Conservation (phyloP, 2,113 vertebrate genomes). For the Ceyx margarethae region DNA sequence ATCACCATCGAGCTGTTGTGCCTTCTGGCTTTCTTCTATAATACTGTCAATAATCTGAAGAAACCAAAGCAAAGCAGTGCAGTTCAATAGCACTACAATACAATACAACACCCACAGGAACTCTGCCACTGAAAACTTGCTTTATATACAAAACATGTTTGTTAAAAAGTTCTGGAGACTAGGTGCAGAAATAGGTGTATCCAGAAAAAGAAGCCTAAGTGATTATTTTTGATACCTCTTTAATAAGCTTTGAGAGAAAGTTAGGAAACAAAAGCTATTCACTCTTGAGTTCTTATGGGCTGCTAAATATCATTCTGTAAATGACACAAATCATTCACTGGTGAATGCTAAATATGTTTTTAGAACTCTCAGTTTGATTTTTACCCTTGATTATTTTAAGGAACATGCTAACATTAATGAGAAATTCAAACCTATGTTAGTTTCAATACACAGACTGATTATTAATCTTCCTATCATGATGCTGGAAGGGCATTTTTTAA, state of each 20-base stretch:
- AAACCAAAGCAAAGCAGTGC: not conserved
- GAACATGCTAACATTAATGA: not conserved
- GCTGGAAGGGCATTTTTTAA: not conserved
- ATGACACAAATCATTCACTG: not conserved
- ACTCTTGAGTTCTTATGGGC: not conserved
- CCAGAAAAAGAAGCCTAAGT: not conserved
- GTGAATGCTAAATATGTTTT: not conserved
- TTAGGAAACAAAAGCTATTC: not conserved
- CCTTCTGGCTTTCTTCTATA: slow-evolving; percentile 94
- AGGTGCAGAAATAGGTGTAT: not conserved
- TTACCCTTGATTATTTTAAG: not conserved
- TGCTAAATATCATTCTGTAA: not conserved
- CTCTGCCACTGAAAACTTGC: not conserved
- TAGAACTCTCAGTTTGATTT: not conserved
- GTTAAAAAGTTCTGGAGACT: not conserved
- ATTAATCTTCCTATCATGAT: not conserved
- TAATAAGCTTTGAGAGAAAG: not conserved
- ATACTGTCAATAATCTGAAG: slow-evolving; percentile 96
- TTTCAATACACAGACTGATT: not conserved
- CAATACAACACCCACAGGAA: not conserved
- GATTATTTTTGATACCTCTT: not conserved
- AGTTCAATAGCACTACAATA: not conserved
- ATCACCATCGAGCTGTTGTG: slow-evolving; percentile 74
- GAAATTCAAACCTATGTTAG: not conserved
- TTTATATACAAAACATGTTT: not conserved